Base-by-base conservation (phyloP, 2,888 invertebrate genomes). In the Oscheius sp. region DNA sequence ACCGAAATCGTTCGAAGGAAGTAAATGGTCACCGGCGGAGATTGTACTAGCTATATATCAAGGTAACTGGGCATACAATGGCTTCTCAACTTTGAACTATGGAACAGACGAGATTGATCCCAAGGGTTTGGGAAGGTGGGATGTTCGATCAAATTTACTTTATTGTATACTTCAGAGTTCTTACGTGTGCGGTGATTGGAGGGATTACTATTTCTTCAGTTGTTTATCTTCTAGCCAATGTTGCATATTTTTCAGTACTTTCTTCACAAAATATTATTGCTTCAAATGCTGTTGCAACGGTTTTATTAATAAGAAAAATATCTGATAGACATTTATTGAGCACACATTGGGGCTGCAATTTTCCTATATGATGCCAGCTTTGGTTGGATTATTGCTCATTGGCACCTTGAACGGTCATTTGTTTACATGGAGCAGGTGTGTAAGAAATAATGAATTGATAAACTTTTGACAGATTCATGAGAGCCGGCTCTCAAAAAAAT, bases 31-130 rank as follows among this genome's bases (percentile, higher is more conserved):
- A 6, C 57, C 74, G 0, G 67, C 69, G 14, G 65, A 72, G 8
- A 73, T 77, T 47, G 74, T 72, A 1, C 32, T 74, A n/a, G 74
- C 74, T 5, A 75, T 78, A 57, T 78, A 78, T 68, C 73, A 70
- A 41, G 77, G 77, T 1, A 75, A 72, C 45, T 78, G 77, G 77
- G 77, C 77, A 6, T 78, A 71, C 49, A 75, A 70, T 28, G 77
- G 77, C 12, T 78, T 70, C 36, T 71, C 74, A 0, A 78, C 77
- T 12, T 49, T 78, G 38, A 78, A 78, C 61, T 78, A 73, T 47
- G 77, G 77, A 14, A 71, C 77, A 0, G 77, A 78, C 45, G 77
- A 78, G 32, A 73, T 78, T 44, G 66, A 78, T 17, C 66, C 72
- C 12, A 51, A 71, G 30, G 63, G 74, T 41, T 72, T 77, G 20